Base-by-base conservation (phyloP, 2,888 invertebrate species). In the Pseudococcus longispinus region DNA sequence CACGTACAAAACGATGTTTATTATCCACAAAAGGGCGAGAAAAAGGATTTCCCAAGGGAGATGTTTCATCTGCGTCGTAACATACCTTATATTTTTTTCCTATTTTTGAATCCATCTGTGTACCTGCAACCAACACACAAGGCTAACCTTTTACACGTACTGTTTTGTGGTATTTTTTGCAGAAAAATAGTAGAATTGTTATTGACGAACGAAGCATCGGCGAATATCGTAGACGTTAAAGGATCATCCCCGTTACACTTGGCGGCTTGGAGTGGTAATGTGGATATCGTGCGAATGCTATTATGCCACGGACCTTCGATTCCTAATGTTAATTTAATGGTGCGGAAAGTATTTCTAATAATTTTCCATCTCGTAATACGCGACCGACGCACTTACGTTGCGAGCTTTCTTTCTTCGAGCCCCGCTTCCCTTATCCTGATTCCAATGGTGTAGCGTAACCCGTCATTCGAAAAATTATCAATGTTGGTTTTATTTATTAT, bases 231-330 rank as follows among this genome's bases (percentile, higher is more conserved):
- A 88, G 98, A 98, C 91, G 94, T 94, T 89, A 95, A 96, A 90
- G 98, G 98, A 23, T 97, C 97, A 55, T 96, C 97, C 44, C 96
- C 98, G 46, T 93, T 98, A 88, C 98, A 98, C 91, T 92, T 98
- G 90, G 98, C 98, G 85, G 96, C 98, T 84, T 98, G 97, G 97
- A 96, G 96, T 86, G 98, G 98, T 23, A 95, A 97, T 91, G 93
- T 95, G 70, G 96, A 96, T 88, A 96, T 98, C 89, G 97, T 98
- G 88, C 93, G 94, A 89, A 93, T 96, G 91, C 93, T 98, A 88
- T 93, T 98, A 87, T 94, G 93, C 74, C 95, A 95, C 91, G 95
- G 95, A 87, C 95, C 95, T 88, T 95, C 95, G 15, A 94, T 95
- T 88, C 95, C 96, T 89, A 95, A 95, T 91, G 95, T 97, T 90